These are phyloP conservation scores for Eupsittula cactorum DNA, from an alignment of 2,113 vertebrate genomes.

Conservation along the genomic window DNA sequence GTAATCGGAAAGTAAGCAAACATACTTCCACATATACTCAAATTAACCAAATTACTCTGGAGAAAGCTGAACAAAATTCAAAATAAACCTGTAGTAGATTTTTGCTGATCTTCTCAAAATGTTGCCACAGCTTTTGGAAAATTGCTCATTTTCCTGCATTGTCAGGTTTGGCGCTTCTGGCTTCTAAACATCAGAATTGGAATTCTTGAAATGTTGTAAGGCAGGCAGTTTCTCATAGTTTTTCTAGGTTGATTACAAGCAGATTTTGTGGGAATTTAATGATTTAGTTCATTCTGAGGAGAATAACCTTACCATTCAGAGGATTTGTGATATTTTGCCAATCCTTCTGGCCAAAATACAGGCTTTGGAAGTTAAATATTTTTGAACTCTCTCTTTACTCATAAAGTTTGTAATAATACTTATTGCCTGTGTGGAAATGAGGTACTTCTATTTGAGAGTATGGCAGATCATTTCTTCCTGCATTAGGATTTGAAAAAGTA, in stretches of 20 bases:
- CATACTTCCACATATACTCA: not conserved
- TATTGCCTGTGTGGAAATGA: not conserved
- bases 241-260: not conserved
- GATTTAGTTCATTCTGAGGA: not conserved
- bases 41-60: not conserved
- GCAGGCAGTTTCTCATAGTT: not conserved
- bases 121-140: not conserved
- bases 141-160: not conserved
- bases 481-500: not conserved
- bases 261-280: not conserved
- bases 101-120: not conserved
- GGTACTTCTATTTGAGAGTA: not conserved
- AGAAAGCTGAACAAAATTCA: not conserved
- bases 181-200: not conserved
- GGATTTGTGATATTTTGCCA: not conserved
- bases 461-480: not conserved
- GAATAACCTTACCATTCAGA: not conserved
- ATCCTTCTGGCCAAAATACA: not conserved
- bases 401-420: not conserved
- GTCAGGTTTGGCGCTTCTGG: not conserved
- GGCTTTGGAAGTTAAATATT: conserved; percentile 2
- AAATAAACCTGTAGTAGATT: not conserved
- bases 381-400: not conserved
- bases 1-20: not conserved
- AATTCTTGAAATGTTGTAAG: not conserved